phyloP scores from a whole-genome alignment of 2,888 invertebrate species.

The Hedychridium roseum region DNA sequence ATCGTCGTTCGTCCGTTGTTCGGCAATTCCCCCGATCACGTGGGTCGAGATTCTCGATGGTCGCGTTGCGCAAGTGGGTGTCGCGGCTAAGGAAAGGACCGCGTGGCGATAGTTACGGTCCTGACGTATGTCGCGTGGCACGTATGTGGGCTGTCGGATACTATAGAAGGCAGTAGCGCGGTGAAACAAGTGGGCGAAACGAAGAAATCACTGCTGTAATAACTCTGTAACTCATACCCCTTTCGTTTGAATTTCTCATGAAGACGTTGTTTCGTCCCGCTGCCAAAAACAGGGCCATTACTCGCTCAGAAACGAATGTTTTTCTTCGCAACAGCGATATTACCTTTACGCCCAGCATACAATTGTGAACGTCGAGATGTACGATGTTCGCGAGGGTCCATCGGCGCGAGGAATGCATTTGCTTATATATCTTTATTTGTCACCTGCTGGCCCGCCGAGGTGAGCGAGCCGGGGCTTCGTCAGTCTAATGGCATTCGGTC shows the following conservation, averaged over 20 bases:
- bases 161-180: constrained; percentile 52
- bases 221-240: too few species aligned
- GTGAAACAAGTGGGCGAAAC: constrained; percentile 45
- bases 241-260: too few species aligned
- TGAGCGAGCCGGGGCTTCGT: constrained; percentile 4
- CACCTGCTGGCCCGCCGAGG: background rate
- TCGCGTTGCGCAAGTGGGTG: constrained; percentile 6
- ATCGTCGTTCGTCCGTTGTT: too few species aligned
- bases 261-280: too few species aligned
- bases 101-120: constrained; percentile 5
- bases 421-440: background rate
- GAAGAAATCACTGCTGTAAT: too few species aligned
- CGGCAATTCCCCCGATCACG: constrained; percentile 2
- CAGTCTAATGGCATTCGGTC: constrained; percentile 13
- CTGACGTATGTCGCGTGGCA: constrained; percentile 45
- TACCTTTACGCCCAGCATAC: too few species aligned
- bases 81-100: background rate
- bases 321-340: too few species aligned
- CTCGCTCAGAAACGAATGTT: too few species aligned
- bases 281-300: too few species aligned
- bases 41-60: constrained; percentile 1
- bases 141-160: constrained; percentile 45
- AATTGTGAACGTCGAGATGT: too few species aligned
- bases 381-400: too few species aligned
- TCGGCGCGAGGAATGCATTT: too few species aligned